Percentiles rank a stretch among this genome's conserved stretches.
These are phyloP conservation scores for Matsumurasca onukii DNA, from an alignment of 1,140 invertebrate genomes.

Conservation along the genomic window DNA sequence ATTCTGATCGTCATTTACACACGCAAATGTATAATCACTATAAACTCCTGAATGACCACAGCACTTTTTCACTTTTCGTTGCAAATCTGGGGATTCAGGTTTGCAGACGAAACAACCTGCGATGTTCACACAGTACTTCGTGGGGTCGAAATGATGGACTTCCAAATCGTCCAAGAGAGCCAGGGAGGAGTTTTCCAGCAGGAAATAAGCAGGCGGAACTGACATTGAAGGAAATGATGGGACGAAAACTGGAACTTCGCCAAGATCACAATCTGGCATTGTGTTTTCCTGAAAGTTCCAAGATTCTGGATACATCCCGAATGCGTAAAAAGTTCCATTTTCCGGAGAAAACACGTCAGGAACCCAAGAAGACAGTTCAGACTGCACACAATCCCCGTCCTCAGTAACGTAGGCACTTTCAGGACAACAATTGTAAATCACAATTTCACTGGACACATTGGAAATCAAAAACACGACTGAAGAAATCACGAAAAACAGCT, in stretches of 20 bases:
- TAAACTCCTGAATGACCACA: conserved; percentile 58
- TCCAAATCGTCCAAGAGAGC: conserved; percentile 55
- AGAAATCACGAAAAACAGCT: no score
- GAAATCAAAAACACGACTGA: no score
- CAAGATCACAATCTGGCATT: conserved; percentile 47
- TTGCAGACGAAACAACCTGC: conserved; percentile 58
- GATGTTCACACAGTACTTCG: conserved; percentile 60
- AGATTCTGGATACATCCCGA: conserved; percentile 47
- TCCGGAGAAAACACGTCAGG: conserved; percentile 56
- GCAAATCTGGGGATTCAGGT: conserved; percentile 41
- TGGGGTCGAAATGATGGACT: conserved; percentile 40
- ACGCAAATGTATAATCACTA: conserved; percentile 53
- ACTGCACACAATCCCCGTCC: conserved; percentile 33
- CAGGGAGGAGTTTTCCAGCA: conserved; percentile 41
- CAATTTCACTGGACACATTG: conserved; percentile 46
- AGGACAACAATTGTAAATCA: conserved; percentile 56
- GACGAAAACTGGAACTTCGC: conserved; percentile 10
- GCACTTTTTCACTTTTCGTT: conserved; percentile 54
- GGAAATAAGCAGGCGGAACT: background rate
- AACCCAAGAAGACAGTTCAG: conserved; percentile 46
- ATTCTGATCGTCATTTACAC: conserved; percentile 43
- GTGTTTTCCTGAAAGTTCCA: conserved; percentile 50
- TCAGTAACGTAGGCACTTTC: conserved; percentile 47
- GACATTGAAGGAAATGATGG: conserved; percentile 42
- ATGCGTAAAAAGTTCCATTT: conserved; percentile 42